A percentile compares a stretch with the other conserved stretches of the same genome.
These are phyloP conservation scores for Montipora capricornis DNA, from an alignment of 64 coral and sea anemone species.

Conservation along the genomic window DNA sequence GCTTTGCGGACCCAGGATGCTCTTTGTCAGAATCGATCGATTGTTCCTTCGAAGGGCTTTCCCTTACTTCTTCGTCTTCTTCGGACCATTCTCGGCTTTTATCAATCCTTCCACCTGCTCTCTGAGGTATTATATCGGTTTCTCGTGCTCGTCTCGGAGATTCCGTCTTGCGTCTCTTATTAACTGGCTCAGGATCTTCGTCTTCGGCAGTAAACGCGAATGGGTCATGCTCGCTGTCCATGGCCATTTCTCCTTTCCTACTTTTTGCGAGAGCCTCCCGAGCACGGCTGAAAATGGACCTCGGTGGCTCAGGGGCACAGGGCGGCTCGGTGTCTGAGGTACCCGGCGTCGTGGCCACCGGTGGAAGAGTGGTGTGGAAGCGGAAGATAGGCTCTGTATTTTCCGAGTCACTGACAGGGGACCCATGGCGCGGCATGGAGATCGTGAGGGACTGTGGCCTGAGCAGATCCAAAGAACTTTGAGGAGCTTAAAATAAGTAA, in stretches of 20 bases:
- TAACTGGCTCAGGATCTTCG: slow-evolving; percentile 8
- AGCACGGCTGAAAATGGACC: slow-evolving; percentile 39
- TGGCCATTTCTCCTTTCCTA: slow-evolving; percentile 7
- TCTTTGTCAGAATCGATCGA: background rate
- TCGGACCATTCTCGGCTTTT: background rate
- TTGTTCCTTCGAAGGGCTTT: background rate
- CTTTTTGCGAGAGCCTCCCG: background rate
- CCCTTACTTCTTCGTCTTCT: background rate
- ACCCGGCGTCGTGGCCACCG: background rate
- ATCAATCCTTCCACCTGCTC: background rate
- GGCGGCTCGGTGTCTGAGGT: background rate
- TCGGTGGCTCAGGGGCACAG: background rate
- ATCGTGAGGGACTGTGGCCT: slow-evolving; percentile 51
- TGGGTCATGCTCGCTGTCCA: slow-evolving; percentile 32
- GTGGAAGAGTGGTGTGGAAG: slow-evolving; percentile 11
- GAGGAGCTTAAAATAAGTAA: background rate
- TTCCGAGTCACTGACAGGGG: slow-evolving; percentile 51
- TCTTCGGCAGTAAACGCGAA: slow-evolving; percentile 70
- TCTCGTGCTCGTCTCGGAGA: slow-evolving; percentile 6
- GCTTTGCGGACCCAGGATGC: background rate
- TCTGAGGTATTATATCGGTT: background rate
- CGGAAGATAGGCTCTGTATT: slow-evolving; percentile 7
- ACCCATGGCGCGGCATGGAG: slow-evolving; percentile 51
- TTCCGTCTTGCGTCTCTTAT: slow-evolving; percentile 15
- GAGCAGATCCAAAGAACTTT: background rate